Conservation (phyloP, 1,140 invertebrate genomes). For the Cotesia typhae region DNA sequence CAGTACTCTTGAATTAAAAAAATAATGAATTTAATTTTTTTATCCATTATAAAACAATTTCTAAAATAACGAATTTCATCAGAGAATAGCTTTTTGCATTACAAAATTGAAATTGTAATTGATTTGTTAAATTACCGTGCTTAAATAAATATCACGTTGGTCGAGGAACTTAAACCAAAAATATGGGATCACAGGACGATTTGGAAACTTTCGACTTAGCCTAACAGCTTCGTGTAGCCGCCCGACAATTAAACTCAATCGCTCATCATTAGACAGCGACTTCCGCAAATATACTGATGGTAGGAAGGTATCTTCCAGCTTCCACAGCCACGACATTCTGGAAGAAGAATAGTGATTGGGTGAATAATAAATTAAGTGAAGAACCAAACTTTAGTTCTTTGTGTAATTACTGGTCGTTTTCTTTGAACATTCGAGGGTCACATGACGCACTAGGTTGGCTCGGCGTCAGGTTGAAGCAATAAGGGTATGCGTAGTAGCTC, state of each 20-base stretch:
- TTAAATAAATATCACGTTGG: conserved; percentile 65
- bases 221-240: conserved; percentile 71
- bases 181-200: conserved; percentile 69
- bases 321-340: conserved; percentile 77
- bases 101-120: background rate
- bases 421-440: conserved; percentile 62
- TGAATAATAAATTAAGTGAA: background rate
- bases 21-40: no score
- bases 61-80: no score
- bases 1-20: no score
- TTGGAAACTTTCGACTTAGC: conserved; percentile 56
- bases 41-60: no score
- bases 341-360: conserved; percentile 44
- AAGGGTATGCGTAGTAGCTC: conserved; percentile 85
- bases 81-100: no score
- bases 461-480: conserved; percentile 78
- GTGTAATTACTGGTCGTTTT: conserved; percentile 71
- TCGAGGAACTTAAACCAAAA: conserved; percentile 78
- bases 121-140: conserved; percentile 59
- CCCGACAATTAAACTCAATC: conserved; percentile 69
- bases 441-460: conserved; percentile 65
- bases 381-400: background rate
- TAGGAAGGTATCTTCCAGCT: conserved; percentile 67
- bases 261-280: conserved; percentile 58
- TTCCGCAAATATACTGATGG: conserved; percentile 75